These are phyloP conservation scores for Urophycis tenuis DNA, from an alignment of 2,797 vertebrate species.

Conservation along the genomic window DNA sequence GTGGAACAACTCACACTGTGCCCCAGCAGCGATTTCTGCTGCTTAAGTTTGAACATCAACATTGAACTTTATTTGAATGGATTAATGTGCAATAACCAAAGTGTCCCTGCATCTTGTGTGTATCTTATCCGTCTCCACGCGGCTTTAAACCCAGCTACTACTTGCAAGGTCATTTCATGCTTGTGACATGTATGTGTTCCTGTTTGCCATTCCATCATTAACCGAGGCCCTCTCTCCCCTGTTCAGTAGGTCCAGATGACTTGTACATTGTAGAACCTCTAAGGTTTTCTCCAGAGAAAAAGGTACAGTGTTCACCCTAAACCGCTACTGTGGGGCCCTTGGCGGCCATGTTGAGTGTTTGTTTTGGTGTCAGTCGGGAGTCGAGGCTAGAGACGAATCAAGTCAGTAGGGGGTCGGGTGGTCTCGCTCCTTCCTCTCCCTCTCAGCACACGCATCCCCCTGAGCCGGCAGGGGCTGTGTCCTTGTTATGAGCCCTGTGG, in stretches of 20 bases:
- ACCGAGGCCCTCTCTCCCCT: constrained; percentile 69
- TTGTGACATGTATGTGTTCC: constrained; percentile 68
- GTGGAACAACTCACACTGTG: not conserved
- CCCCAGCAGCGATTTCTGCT: not conserved
- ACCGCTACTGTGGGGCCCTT: constrained; percentile 55
- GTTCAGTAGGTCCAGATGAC: constrained; percentile 90
- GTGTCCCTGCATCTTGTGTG: not conserved
- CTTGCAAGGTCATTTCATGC: constrained; percentile 71
- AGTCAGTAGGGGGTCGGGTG: constrained; percentile 11
- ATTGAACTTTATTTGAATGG: not conserved
- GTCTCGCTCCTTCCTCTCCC: not conserved
- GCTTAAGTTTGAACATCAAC: not conserved
- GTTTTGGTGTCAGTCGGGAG: constrained; percentile 37
- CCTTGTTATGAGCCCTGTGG: not conserved
- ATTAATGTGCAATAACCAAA: not conserved
- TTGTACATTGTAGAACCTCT: constrained; percentile 99
- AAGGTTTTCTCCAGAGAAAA: constrained; percentile 99
- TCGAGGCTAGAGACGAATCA: constrained; percentile 20
- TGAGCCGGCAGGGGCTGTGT: not conserved
- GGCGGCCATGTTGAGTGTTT: constrained; percentile 34
- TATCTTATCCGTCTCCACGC: not conserved
- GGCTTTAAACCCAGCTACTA: constrained; percentile 48
- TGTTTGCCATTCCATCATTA: constrained; percentile 71
- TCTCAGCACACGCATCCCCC: not conserved
- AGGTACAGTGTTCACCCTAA: constrained; percentile 76